These are phyloP conservation scores for Ceratoteleas bidentatus DNA, from an alignment of 1,140 invertebrate genomes.

Conservation along the genomic window DNA sequence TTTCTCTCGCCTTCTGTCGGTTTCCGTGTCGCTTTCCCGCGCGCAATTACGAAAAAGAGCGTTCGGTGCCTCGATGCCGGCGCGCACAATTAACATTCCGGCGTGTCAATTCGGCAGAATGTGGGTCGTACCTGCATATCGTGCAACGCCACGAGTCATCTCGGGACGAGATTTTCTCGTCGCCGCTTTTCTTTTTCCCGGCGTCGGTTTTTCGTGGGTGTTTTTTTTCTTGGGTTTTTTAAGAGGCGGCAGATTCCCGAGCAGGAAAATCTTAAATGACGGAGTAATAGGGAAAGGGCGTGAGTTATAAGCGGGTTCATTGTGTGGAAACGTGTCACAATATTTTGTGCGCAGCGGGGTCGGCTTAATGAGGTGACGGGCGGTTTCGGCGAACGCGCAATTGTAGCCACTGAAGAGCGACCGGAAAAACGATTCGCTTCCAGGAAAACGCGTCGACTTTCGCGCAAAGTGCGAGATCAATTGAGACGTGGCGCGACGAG, in stretches of 20 bases:
- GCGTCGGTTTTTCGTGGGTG: not conserved
- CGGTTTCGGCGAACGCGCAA: not conserved
- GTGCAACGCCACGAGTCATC: conserved; percentile 30
- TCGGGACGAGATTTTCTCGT: conserved; percentile 3
- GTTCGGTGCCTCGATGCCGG: conserved; percentile 26
- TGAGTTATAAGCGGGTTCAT: conserved; percentile 10
- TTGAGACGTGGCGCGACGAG: no score
- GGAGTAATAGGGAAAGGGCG: conserved; percentile 6
- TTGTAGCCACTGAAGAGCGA: no score
- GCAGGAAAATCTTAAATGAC: conserved; percentile 10
- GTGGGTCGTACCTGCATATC: conserved; percentile 33
- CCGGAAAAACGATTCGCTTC: not conserved
- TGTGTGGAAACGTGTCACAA: conserved; percentile 24
- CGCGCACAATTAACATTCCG: conserved; percentile 41
- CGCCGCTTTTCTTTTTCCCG: not conserved
- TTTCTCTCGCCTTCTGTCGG: no score
- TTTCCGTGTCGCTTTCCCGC: conserved; percentile 56
- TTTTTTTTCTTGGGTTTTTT: not conserved
- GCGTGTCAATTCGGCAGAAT: conserved; percentile 12
- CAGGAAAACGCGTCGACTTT: not conserved
- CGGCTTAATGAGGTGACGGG: not conserved
- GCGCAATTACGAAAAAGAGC: conserved; percentile 61
- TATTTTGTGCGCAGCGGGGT: conserved; percentile 20
- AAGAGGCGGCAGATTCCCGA: not conserved
- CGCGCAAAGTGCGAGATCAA: no score